Conservation (phyloP, 2,888 invertebrate species). For the Colletes collaris region DNA sequence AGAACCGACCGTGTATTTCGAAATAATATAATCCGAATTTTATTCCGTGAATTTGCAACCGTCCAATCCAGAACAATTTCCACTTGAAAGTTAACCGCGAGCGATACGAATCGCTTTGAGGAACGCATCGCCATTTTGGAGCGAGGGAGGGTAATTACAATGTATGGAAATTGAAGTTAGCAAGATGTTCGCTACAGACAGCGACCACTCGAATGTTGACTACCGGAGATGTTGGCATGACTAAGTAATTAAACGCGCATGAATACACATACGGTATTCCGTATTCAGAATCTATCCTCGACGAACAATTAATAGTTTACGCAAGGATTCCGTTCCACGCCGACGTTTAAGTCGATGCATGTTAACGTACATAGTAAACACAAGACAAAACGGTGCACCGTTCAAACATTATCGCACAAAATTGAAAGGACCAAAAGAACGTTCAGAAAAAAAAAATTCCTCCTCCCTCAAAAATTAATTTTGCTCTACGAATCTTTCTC, state of each 20-base stretch:
- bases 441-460: no score
- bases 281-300: slow-evolving; percentile 25
- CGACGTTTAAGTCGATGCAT: background rate
- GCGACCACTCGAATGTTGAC: slow-evolving; percentile 24
- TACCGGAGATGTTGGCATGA: slow-evolving; percentile 31
- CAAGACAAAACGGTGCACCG: background rate
- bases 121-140: background rate
- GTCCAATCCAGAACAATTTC: no score
- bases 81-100: no score
- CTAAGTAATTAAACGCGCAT: slow-evolving; percentile 55
- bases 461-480: no score
- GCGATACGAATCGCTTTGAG: background rate
- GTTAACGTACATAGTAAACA: background rate
- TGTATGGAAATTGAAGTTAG: slow-evolving; percentile 38
- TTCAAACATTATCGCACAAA: no score
- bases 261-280: slow-evolving; percentile 49
- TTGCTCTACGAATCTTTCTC: no score
- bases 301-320: slow-evolving; percentile 22
- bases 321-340: background rate
- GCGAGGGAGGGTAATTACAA: background rate
- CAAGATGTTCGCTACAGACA: slow-evolving; percentile 37
- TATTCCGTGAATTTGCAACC: no score
- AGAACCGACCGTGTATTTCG: no score
- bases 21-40: no score
- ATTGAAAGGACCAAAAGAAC: no score